Evolutionary conservation across 2,113 vertebrate genomes (phyloP).

Genomic region (Genyomyrus donnyi): DNA sequence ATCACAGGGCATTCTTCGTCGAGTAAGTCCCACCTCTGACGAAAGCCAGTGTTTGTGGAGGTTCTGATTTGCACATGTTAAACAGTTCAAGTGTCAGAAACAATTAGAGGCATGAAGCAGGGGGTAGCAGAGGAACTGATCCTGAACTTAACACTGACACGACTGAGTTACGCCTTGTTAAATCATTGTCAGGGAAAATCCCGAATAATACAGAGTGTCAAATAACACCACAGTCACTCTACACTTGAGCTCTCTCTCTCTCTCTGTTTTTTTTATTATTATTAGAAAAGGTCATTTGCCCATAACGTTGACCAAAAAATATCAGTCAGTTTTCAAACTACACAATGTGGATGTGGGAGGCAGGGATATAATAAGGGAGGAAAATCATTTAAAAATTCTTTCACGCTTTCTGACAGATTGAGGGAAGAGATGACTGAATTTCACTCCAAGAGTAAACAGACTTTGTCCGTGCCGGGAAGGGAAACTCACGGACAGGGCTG

Average conservation of each 20-base stretch:
- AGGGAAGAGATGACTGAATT: conserved; percentile 37
- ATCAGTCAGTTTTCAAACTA: conserved; percentile 48
- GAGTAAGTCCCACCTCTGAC: conserved; percentile 11
- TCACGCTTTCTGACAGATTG: conserved; percentile 34
- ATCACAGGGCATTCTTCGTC: conserved; percentile 12
- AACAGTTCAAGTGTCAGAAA: conserved; percentile 47
- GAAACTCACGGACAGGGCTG: conserved; percentile 46
- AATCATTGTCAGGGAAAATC: conserved; percentile 52
- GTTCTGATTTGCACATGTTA: conserved; percentile 36
- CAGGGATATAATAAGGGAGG: conserved; percentile 32
- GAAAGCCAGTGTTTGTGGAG: not conserved
- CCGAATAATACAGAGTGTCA: conserved; percentile 39
- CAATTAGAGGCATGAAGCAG: conserved; percentile 38
- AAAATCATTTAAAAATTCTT: conserved; percentile 30
- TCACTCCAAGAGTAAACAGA: conserved; percentile 46
- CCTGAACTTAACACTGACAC: conserved; percentile 46
- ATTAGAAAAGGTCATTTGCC: conserved; percentile 42
- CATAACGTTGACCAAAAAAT: conserved; percentile 48
- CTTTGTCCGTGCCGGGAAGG: conserved; percentile 39
- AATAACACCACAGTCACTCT: conserved; percentile 46
- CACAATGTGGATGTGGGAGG: conserved; percentile 35
- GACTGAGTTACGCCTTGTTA: conserved; percentile 45
- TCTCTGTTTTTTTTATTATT: not conserved
- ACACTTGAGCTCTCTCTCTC: conserved; percentile 19
- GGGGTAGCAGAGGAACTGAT: conserved; percentile 32